Conservation (phyloP, 2,888 invertebrate species). For the Morinoia aosen region DNA sequence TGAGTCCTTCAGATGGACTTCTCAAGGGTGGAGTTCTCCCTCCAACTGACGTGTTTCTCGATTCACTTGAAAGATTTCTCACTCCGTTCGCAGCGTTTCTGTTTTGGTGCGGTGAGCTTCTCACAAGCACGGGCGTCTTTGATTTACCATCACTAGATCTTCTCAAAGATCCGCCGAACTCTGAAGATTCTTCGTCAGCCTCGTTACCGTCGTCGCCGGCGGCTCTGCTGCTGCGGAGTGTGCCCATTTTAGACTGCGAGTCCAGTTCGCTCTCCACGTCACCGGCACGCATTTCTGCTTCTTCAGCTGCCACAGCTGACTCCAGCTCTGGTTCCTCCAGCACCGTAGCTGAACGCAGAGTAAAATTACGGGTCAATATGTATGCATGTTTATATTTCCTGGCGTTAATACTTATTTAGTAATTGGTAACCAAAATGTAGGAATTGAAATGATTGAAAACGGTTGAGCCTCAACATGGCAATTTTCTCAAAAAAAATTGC, state of each 20-base stretch:
- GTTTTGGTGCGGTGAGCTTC: neutral
- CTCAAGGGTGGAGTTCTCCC: neutral
- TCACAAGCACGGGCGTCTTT: neutral
- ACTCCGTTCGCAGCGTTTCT: neutral
- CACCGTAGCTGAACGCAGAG: constrained; percentile 61
- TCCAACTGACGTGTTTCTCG: neutral
- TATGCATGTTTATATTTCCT: neutral
- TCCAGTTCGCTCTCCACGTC: constrained; percentile 52
- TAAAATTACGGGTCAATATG: neutral
- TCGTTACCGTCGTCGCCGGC: constrained; percentile 50
- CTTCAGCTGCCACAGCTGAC: constrained; percentile 61
- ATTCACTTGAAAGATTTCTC: neutral
- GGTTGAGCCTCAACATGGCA: neutral
- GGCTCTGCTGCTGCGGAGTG: constrained; percentile 16
- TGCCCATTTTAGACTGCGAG: constrained; percentile 44
- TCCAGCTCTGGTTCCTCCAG: constrained; percentile 67
- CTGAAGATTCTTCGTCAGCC: constrained; percentile 57
- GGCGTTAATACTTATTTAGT: neutral
- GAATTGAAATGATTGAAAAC: neutral
- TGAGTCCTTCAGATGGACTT: neutral
- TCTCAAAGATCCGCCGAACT: constrained; percentile 22
- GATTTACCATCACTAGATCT: neutral
- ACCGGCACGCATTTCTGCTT: constrained; percentile 47
- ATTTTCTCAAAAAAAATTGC: neutral
- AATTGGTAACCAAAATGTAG: neutral